Evolutionary conservation across 2,888 invertebrate genomes (phyloP), one percentile per base, ranked within the genome.

Genomic region (Sesia bembeciformis): DNA sequence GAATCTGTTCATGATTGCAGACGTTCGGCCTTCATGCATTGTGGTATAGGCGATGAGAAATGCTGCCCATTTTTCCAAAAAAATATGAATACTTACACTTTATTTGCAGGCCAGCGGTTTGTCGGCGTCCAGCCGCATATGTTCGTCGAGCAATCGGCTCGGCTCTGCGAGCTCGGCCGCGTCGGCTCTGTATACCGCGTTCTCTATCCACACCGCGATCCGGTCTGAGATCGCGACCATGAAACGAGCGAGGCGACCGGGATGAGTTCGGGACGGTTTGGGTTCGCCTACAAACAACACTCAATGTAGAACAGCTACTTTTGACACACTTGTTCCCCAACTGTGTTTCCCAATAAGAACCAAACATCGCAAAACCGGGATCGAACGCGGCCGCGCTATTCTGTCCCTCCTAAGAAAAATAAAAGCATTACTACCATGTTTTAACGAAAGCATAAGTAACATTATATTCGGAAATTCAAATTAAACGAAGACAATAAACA

Each of bases 221-320:
- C 90, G 78, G 59, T 90, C 90, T 0, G 90, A 89, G 52, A 90
- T 82, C 3, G 90, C 90, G n/a, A 90, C 85, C 90, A 90, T 90
- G 66, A 90, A 90, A 0, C 90, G 83, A 0, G 89, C 75, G 0
- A 90, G 74, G 3, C 90, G 82, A 1, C 84, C 84, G 0, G 85
- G 80, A 56, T 89, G 80, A 5, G 78, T 81, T 5, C 90, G 83
- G 0, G 84, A 74, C 0, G 90, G 90, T 57, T 89, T 90, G 3
- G 83, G 82, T 62, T 89, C 85, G 50, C 84, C 90, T 53, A 50
- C 7, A 39, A 50, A 5, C 50, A 46, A 23, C 23, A 23, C 23
- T 23, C 23, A 23, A 23, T 23, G 23, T 23, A 23, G 23, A 23
- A 23, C 23, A 23, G 23, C 23, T 23, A 23, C 23, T 4, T 42